Evolutionary conservation across 2,113 vertebrate species (phyloP), one percentile per base, ranked within the genome.

Genomic region (Piaya cayana): DNA sequence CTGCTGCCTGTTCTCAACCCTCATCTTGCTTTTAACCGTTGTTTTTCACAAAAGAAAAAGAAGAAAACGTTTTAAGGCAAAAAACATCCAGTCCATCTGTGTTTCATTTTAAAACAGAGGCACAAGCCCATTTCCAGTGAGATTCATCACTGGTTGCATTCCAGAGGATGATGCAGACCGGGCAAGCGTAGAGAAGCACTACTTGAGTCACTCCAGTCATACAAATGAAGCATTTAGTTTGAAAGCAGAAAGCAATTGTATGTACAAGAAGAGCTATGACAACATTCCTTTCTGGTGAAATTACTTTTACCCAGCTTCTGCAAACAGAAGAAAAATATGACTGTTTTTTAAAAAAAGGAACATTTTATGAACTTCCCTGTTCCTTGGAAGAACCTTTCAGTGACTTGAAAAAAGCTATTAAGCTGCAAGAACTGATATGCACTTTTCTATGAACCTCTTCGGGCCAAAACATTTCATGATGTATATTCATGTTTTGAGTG

Each of bases 1-100:
- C 34, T 97, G 97, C 47, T 99, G 98, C 93, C 94, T 99, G 47
- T 96, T 99, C 37, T 97, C 97, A 67, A 98, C 98, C 5, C 80
- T 98, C 39, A 78, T 95, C 42, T 97, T 99, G 90, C 88, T 99
- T 82, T 79, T 97, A 67, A 96, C 95, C 20, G 95, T 99, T 58
- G 86, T 98, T 93, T 94, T 98, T 88, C 95, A 98, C 59, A 96
- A 97, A 76, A 97, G 92, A 65, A 98, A 98, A 96, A 97, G 94
- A 96, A 98, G 96, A 94, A 98, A 98, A 98, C 72, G 27, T 76
- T 94, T 94, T 69, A 97, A 97, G 83, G 79, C 95, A 67, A 98
- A 97, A 93, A 93, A 90, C 59, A 93, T 95, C 74, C 93, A 93
- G 58, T 56, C 81, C 34, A 90, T 97, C 37, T 91, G 91, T 37